A percentile compares a stretch with the other conserved stretches of the same genome.
phyloP scores from a whole-genome alignment of 1,140 invertebrate genomes.

The Oncopodura yosiiana region DNA sequence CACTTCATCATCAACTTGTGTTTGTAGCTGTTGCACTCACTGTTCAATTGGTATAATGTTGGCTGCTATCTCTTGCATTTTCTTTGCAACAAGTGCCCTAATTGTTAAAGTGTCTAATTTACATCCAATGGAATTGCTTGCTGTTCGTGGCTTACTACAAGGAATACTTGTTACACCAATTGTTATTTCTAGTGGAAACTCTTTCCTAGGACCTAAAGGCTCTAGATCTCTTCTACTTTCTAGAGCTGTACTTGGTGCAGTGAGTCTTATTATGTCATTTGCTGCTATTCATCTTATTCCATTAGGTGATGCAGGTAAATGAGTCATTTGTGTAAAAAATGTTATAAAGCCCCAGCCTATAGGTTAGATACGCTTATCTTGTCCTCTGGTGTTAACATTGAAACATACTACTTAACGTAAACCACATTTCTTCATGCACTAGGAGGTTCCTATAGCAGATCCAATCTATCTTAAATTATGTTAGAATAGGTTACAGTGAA shows the following conservation, averaged over 20 bases:
- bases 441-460: too few relatives aligned
- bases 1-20: not conserved
- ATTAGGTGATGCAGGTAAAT: conserved; percentile 29
- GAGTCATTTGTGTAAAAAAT: too few relatives aligned
- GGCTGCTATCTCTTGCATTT: conserved; percentile 32
- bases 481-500: too few relatives aligned
- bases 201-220: conserved; percentile 21
- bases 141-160: conserved; percentile 27
- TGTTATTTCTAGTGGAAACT: conserved; percentile 26
- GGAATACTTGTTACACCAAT: conserved; percentile 25
- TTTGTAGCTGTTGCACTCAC: not conserved
- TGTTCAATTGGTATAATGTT: conserved; percentile 32
- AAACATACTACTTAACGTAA: too few relatives aligned
- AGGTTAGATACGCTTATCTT: too few relatives aligned
- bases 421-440: too few relatives aligned
- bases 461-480: too few relatives aligned
- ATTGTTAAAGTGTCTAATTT: conserved; percentile 32
- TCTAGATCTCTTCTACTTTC: conserved; percentile 24
- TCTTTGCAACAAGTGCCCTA: conserved; percentile 34
- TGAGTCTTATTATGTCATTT: conserved; percentile 30
- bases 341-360: too few relatives aligned
- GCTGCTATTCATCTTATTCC: conserved; percentile 31
- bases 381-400: too few relatives aligned
- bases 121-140: conserved; percentile 34
- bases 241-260: conserved; percentile 25